Evolutionary conservation across 35 echinoderm and acorn worm genomes (phyloP).

Genomic region (Amphiura filiformis): DNA sequence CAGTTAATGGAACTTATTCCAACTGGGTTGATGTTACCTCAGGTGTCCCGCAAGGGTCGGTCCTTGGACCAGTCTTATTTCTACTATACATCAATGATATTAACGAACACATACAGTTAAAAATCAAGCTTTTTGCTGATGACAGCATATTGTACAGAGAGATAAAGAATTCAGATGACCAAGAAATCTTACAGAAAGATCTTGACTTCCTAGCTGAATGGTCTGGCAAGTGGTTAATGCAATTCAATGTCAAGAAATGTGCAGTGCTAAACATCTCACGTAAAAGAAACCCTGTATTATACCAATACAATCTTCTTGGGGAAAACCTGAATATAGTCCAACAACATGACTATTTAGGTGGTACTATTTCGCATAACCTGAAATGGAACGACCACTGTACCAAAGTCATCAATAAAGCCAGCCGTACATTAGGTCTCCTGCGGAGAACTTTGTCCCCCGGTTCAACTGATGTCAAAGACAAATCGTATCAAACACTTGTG

Average conservation of each 20-base stretch:
- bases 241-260: constrained; percentile 43
- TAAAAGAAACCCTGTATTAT: constrained; percentile 24
- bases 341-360: constrained; percentile 10
- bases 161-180: neutral
- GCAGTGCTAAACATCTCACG: constrained; percentile 13
- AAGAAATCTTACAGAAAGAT: constrained; percentile 36
- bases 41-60: constrained; percentile 59
- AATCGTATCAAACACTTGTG: neutral
- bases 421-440: neutral
- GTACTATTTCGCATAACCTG: neutral
- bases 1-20: constrained; percentile 20
- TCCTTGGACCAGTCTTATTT: constrained; percentile 50
- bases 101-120: neutral
- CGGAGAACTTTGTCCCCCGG: neutral
- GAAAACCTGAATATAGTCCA: neutral
- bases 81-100: constrained; percentile 49
- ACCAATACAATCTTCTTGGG: constrained; percentile 1
- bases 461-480: neutral
- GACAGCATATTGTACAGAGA: constrained; percentile 26
- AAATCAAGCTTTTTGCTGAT: constrained; percentile 43
- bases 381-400: constrained; percentile 11
- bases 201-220: constrained; percentile 33
- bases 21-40: constrained; percentile 19
- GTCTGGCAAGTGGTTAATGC: constrained; percentile 42
- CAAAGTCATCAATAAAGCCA: constrained; percentile 7